Evolutionary conservation across 1,140 invertebrate genomes (phyloP).

Genomic region (Heliconius eleuchia): DNA sequence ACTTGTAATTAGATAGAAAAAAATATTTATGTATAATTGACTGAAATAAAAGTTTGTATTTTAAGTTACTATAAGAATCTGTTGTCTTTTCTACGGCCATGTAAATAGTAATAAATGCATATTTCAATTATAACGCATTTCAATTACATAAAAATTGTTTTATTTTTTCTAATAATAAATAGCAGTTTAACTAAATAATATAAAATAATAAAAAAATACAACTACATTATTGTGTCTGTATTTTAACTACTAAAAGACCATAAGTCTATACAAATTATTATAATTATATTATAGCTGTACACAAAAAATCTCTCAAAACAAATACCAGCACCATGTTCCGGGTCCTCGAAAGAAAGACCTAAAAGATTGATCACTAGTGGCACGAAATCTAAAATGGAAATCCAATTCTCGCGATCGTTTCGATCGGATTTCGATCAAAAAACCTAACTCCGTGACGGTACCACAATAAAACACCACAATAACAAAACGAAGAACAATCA

Average conservation of each 20-base stretch:
- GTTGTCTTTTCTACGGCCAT: slow-evolving; percentile 76
- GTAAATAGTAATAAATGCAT: slow-evolving; percentile 76
- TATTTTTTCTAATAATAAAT: not conserved
- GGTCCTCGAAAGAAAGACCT: slow-evolving; percentile 30
- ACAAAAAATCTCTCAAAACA: slow-evolving; percentile 27
- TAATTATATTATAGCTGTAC: slow-evolving; percentile 2
- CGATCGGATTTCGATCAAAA: slow-evolving; percentile 78
- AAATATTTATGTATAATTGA: slow-evolving; percentile 53
- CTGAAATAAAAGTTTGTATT: slow-evolving; percentile 65
- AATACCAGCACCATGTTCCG: slow-evolving; percentile 44
- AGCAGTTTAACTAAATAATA: not conserved
- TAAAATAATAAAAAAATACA: not conserved
- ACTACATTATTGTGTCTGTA: not conserved
- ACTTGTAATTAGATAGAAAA: slow-evolving; percentile 53
- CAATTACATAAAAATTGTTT: slow-evolving; percentile 12
- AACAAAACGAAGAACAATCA: slow-evolving; percentile 80
- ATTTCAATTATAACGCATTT: slow-evolving; percentile 57
- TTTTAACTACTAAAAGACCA: not conserved
- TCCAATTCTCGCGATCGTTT: slow-evolving; percentile 79
- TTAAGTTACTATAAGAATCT: slow-evolving; percentile 74
- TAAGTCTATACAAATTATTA: not conserved
- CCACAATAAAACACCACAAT: slow-evolving; percentile 75
- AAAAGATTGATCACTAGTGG: slow-evolving; percentile 68
- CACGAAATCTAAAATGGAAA: slow-evolving; percentile 75
- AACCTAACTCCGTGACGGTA: slow-evolving; percentile 74